Conservation (phyloP, 2,113 vertebrate species). For the Zosterops japonicus region DNA sequence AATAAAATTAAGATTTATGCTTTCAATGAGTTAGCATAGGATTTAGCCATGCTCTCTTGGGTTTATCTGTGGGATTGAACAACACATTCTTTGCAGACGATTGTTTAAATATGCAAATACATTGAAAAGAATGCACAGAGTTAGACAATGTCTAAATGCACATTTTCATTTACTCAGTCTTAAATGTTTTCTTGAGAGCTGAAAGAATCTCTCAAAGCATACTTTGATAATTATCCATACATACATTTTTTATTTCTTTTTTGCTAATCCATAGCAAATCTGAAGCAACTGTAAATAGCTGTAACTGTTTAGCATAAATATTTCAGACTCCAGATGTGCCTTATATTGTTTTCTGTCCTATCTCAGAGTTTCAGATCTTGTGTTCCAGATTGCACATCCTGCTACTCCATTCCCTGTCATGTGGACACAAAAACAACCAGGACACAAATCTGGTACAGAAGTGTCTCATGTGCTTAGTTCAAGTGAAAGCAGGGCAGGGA, state of each 20-base stretch:
- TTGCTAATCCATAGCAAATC: neutral
- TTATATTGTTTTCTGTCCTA: neutral
- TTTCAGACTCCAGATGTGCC: conserved; percentile 19
- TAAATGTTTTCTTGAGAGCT: conserved; percentile 21
- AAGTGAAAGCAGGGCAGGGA: neutral
- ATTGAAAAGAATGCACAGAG: neutral
- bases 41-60: neutral
- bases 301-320: conserved; percentile 13
- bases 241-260: neutral
- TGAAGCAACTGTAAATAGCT: neutral
- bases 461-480: neutral
- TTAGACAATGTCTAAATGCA: conserved; percentile 10
- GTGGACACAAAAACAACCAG: neutral
- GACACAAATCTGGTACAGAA: neutral
- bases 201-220: neutral
- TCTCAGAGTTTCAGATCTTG: neutral
- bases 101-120: conserved; percentile 54
- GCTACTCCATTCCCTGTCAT: neutral
- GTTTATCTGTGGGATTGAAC: neutral
- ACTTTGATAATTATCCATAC: conserved; percentile 21
- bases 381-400: neutral
- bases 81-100: conserved; percentile 19
- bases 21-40: neutral
- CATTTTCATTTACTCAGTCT: conserved; percentile 6
- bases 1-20: conserved; percentile 15